These are phyloP conservation scores for Prenolepis imparis DNA, from an alignment of 2,888 invertebrate genomes.

Conservation along the genomic window DNA sequence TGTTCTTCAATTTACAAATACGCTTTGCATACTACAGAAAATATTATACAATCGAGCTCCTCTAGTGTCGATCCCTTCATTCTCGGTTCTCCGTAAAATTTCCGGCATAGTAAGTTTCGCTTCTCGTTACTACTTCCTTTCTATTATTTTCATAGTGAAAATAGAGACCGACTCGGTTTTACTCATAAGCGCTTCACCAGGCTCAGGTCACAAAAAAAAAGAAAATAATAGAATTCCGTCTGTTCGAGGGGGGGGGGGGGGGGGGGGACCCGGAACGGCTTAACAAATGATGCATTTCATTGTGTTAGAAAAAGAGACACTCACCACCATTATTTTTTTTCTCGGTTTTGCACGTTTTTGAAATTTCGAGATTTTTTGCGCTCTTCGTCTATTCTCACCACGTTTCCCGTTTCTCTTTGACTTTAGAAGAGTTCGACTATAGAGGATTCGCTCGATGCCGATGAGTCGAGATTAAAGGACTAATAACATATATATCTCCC, in stretches of 20 bases:
- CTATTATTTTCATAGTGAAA: neutral
- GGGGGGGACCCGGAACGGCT: too few relatives aligned
- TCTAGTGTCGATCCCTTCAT: neutral
- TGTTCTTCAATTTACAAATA: constrained; percentile 24
- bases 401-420: neutral
- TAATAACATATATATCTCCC: neutral
- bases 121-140: neutral
- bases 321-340: neutral
- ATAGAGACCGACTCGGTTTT: neutral
- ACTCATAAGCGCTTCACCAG: too few relatives aligned
- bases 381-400: neutral
- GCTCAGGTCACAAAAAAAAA: neutral
- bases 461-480: neutral
- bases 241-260: too few relatives aligned
- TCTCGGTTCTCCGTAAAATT: neutral
- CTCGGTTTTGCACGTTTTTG: neutral
- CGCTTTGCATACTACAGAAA: neutral
- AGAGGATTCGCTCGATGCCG: neutral
- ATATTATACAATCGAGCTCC: constrained; percentile 24
- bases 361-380: neutral
- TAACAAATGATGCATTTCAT: neutral
- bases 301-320: neutral
- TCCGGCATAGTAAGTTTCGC: neutral
- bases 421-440: neutral
- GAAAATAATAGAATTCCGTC: neutral